Conservation (phyloP, 2,113 vertebrate genomes). For the Ploceus nigricollis region DNA sequence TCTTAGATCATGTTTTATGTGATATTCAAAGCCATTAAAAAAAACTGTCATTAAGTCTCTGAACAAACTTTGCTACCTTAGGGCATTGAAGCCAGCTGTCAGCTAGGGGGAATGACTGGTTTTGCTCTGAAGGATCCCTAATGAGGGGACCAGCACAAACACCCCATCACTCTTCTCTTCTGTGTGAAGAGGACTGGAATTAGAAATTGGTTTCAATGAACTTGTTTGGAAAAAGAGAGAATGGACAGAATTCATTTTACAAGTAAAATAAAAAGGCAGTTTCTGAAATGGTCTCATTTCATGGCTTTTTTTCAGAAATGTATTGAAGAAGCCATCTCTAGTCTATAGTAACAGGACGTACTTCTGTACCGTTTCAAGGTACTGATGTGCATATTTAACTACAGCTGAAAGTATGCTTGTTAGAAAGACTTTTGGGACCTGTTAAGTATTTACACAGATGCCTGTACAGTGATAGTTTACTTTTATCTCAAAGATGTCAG, state of each 20-base stretch:
- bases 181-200: not conserved
- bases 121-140: not conserved
- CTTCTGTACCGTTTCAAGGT: not conserved
- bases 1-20: constrained; percentile 59
- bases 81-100: constrained; percentile 49
- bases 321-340: not conserved
- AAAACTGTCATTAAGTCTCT: constrained; percentile 24
- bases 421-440: not conserved
- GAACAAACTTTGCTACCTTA: constrained; percentile 47
- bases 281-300: not conserved
- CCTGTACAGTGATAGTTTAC: not conserved
- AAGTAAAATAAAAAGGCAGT: not conserved
- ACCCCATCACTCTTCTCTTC: not conserved
- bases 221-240: not conserved
- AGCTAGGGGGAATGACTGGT: not conserved
- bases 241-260: not conserved
- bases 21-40: constrained; percentile 46
- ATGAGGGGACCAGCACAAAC: not conserved
- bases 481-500: not conserved
- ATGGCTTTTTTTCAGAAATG: not conserved
- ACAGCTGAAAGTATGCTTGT: not conserved
- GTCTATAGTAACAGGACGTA: not conserved
- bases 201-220: not conserved
- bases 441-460: not conserved
- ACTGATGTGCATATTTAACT: not conserved